Conservation (phyloP, 2,113 vertebrate genomes). For the Puntigrus tetrazona region DNA sequence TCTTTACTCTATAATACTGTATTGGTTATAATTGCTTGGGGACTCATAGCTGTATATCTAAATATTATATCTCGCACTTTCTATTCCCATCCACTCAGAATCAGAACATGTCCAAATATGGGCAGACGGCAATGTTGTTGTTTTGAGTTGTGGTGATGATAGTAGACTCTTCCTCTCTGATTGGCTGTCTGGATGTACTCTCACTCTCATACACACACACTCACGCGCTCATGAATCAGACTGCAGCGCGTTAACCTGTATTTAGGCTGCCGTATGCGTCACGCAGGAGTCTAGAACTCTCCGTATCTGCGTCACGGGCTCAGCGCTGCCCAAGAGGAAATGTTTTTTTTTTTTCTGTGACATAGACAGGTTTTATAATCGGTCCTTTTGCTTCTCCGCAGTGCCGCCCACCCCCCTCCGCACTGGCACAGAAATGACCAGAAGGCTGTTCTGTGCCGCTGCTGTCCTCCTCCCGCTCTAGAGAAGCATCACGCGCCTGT, state of each 20-base stretch:
- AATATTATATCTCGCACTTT: not conserved
- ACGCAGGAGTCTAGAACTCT: conserved; percentile 21
- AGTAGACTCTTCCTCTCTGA: conserved; percentile 44
- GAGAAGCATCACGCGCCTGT: conserved; percentile 58
- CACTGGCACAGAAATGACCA: conserved; percentile 31
- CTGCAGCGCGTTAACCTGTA: conserved; percentile 41
- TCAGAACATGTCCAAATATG: conserved; percentile 52
- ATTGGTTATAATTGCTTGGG: not conserved
- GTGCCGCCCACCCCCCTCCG: conserved; percentile 26
- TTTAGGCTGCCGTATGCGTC: conserved; percentile 39
- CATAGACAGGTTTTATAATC: conserved; percentile 56
- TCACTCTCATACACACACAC: conserved; percentile 18
- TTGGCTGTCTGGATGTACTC: conserved; percentile 41
- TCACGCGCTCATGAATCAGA: conserved; percentile 34
- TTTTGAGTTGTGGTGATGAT: conserved; percentile 54
- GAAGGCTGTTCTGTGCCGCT: conserved; percentile 45
- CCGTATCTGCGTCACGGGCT: conserved; percentile 54
- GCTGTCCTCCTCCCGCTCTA: conserved; percentile 33
- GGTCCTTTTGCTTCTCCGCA: conserved; percentile 39
- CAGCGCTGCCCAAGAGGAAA: conserved; percentile 30
- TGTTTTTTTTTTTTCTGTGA: conserved; percentile 46
- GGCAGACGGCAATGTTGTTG: conserved; percentile 33
- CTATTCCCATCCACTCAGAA: not conserved
- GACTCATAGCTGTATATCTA: not conserved
- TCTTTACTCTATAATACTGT: not conserved